Percentiles rank a stretch among this genome's conserved stretches.
Evolutionary conservation across 1,140 invertebrate species (phyloP).

Genomic region (Caenorhabditis latens): DNA sequence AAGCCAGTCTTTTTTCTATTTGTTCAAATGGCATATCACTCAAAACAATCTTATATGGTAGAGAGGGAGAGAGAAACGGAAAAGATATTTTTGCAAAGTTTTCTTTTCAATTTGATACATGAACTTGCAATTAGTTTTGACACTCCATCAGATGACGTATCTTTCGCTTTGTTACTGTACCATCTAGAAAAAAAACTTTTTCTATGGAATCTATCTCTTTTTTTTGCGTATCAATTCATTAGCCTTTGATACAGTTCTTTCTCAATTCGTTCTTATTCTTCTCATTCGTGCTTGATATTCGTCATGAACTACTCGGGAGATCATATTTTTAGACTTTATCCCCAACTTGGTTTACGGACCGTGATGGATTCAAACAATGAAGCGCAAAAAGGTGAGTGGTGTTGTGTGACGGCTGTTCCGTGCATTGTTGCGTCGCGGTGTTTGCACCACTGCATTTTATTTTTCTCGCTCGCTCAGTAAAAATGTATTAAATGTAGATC

Average conservation of each 20-base stretch:
- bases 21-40: not conserved
- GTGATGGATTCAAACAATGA: not conserved
- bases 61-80: not conserved
- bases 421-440: conserved; percentile 20
- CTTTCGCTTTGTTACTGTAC: not conserved
- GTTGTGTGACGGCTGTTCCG: too few relatives aligned
- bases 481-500: not conserved
- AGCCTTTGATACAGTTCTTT: not conserved
- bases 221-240: conserved; percentile 9
- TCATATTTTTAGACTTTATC: not conserved
- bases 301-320: not conserved
- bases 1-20: not conserved
- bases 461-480: not conserved
- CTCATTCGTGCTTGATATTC: not conserved
- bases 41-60: conserved; percentile 2
- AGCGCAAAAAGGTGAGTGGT: not conserved
- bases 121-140: conserved; percentile 8
- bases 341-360: not conserved
- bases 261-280: not conserved
- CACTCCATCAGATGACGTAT: not conserved
- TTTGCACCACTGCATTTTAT: not conserved
- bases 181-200: not conserved
- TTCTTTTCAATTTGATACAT: not conserved
- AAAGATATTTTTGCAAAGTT: not conserved
- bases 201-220: not conserved